Evolutionary conservation across 1,140 invertebrate species (phyloP).

Genomic region (Ctenoplectra terminalis): DNA sequence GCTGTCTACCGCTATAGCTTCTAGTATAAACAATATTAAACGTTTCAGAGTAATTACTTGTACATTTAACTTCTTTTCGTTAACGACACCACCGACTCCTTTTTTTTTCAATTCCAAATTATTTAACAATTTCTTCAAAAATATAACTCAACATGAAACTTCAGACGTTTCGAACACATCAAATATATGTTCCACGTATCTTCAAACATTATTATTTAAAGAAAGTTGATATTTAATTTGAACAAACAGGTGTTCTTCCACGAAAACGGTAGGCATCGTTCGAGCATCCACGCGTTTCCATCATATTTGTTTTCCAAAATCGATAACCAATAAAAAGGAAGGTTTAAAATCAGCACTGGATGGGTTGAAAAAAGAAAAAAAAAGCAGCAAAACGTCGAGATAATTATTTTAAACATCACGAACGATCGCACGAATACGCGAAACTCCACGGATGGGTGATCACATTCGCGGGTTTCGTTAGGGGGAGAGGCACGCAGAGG

Average conservation of each 20-base stretch:
- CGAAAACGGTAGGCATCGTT: background rate
- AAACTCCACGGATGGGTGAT: slow-evolving; percentile 51
- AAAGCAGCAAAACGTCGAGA: slow-evolving; percentile 8
- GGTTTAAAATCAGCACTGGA: background rate
- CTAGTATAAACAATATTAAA: slow-evolving; percentile 15
- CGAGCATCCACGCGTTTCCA: background rate
- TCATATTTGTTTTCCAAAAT: slow-evolving; percentile 1
- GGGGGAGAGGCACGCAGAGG: slow-evolving; percentile 58
- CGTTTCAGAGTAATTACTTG: background rate
- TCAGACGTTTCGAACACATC: too few species aligned
- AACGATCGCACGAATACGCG: slow-evolving; percentile 38
- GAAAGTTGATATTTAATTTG: slow-evolving; percentile 14
- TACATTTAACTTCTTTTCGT: background rate
- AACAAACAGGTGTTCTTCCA: background rate
- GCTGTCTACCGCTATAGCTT: background rate
- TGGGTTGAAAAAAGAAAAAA: background rate
- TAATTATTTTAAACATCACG: slow-evolving; percentile 57
- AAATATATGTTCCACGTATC: too few species aligned
- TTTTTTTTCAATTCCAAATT: background rate
- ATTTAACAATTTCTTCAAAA: too few species aligned
- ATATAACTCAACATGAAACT: too few species aligned
- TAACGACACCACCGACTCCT: too few species aligned
- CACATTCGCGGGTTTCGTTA: slow-evolving; percentile 52
- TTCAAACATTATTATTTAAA: too few species aligned
- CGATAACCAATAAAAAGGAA: slow-evolving; percentile 27